Evolutionary conservation across 2,888 invertebrate genomes (phyloP), one percentile per base, ranked within the genome.

Genomic region (Drosophila yooni): DNA sequence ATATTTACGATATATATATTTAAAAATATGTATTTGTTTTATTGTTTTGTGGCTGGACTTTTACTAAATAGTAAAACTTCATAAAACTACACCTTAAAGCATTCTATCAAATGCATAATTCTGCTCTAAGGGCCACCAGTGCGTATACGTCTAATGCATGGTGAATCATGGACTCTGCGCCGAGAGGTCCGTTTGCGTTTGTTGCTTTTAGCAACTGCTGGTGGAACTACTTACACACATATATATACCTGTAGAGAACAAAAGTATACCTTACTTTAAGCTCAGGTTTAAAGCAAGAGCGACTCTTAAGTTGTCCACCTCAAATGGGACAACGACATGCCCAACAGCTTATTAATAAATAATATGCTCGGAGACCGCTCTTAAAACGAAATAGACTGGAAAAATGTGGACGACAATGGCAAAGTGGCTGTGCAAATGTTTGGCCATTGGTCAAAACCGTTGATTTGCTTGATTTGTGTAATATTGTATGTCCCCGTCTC

Each of bases 381-480:
- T 67, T 82, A 62, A 76, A 64, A 76, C 51, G 66, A 79, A 84
- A 84, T 84, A 79, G 88, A 73, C 63, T 81, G 86, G 74, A 84
- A 88, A 83, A 85, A 70, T 68, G 85, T 52, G 71, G 58, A 33
- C 62, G 57, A 67, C 56, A 50, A 56, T 56, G 59, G 36, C 43
- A 76, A 79, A 71, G 67, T 76, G 79, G 54, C 68, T 84, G 70
- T 69, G 56, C 70, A 77, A 84, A 75, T 84, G 73, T 75, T 75
- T 74, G 68, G 73, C 65, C 73, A 66, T 52, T 78, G 80, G 82
- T 75, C 80, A 75, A 66, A 60, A 60, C 52, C 77, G 77, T 78
- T 80, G 70, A 67, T 61, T 79, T 51, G 57, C 68, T 72, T 72
- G 73, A 79, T 79, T 81, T 83, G 79, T 71, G 72, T 73, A 73